A percentile compares a stretch with the other conserved stretches of the same genome.
These are phyloP conservation scores for Phania funesta DNA, from an alignment of 2,888 invertebrate species.

Conservation along the genomic window DNA sequence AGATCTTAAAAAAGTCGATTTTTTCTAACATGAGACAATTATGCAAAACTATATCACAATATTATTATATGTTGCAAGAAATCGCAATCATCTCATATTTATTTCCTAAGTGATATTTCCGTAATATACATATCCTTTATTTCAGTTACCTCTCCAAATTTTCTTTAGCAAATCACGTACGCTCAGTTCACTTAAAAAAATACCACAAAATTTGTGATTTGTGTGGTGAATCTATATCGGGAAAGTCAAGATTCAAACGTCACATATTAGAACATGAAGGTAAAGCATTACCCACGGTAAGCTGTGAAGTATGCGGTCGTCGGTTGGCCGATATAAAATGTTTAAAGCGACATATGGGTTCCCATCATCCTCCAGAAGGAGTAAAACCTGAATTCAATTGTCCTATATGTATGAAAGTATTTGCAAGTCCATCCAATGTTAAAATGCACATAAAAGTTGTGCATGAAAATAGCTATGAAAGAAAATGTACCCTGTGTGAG, in stretches of 20 bases:
- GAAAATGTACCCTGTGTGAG: conserved; percentile 76
- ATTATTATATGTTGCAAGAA: not conserved
- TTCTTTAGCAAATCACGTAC: conserved; percentile 70
- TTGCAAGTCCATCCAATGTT: conserved; percentile 77
- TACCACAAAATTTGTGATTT: conserved; percentile 78
- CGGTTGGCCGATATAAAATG: conserved; percentile 69
- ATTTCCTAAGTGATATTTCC: not conserved
- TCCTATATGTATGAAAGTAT: conserved; percentile 76
- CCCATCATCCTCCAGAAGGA: conserved; percentile 75
- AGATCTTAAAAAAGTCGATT: not conserved
- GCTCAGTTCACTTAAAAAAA: conserved; percentile 67
- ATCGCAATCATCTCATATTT: not conserved
- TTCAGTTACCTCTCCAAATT: conserved; percentile 72
- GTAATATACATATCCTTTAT: conserved; percentile 42
- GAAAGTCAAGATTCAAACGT: conserved; percentile 65
- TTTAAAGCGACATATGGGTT: conserved; percentile 75
- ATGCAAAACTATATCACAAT: not conserved
- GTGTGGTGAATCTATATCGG: conserved; percentile 75
- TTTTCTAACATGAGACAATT: not conserved
- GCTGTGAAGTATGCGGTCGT: conserved; percentile 76
- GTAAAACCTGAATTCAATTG: conserved; percentile 73
- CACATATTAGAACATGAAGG: conserved; percentile 77
- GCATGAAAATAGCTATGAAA: conserved; percentile 75
- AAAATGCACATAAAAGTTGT: conserved; percentile 77
- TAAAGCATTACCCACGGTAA: conserved; percentile 71